Conservation (phyloP, 2,797 vertebrate species). For the Hemibagrus guttatus region DNA sequence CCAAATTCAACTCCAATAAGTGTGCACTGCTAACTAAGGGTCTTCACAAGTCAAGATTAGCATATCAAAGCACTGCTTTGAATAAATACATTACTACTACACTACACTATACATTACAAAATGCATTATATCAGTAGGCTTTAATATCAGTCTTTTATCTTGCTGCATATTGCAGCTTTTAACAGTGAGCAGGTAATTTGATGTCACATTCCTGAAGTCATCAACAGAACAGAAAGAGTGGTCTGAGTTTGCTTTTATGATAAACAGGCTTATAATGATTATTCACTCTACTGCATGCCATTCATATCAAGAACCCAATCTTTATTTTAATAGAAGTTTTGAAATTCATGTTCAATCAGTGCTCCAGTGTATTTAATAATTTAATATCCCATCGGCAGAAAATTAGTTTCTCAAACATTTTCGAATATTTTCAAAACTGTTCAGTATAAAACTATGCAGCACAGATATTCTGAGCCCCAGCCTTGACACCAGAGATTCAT, state of each 20-base stretch:
- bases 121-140: not conserved
- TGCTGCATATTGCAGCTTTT: not conserved
- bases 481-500: slow-evolving; percentile 7
- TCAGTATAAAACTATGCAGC: not conserved
- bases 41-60: slow-evolving; percentile 40
- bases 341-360: not conserved
- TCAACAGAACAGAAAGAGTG: not conserved
- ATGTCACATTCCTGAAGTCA: slow-evolving; percentile 7
- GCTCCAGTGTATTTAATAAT: not conserved
- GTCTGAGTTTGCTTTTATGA: slow-evolving; percentile 22
- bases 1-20: slow-evolving; percentile 14
- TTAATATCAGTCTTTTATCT: slow-evolving; percentile 11
- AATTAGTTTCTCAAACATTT: not conserved
- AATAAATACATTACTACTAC: no score
- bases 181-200: slow-evolving; percentile 26
- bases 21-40: slow-evolving; percentile 17
- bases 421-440: not conserved
- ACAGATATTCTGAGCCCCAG: not conserved
- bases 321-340: not conserved
- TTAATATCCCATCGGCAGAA: slow-evolving; percentile 4
- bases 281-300: not conserved
- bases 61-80: slow-evolving; percentile 31
- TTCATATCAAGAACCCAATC: slow-evolving; percentile 10
- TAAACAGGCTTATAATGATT: slow-evolving; percentile 16
- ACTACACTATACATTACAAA: slow-evolving; percentile 8